A percentile compares a stretch with the other conserved stretches of the same genome.
These are phyloP conservation scores for Mesitornis unicolor DNA, from an alignment of 2,113 vertebrate species.

Conservation along the genomic window DNA sequence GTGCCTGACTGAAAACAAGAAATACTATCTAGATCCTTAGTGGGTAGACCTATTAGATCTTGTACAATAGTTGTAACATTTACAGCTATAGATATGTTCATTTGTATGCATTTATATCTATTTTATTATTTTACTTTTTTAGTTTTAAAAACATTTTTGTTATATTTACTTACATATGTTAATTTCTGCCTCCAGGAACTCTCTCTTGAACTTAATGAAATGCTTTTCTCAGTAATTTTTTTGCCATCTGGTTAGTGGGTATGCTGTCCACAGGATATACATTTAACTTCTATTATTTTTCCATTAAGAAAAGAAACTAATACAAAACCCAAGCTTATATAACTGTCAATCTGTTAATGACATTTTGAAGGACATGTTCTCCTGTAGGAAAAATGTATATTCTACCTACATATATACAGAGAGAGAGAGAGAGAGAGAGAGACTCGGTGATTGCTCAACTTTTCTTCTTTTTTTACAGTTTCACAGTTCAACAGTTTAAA, in stretches of 20 bases:
- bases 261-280: background rate
- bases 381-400: background rate
- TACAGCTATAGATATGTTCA: background rate
- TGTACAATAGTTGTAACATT: background rate
- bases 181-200: background rate
- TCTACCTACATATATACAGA: background rate
- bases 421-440: too few species aligned
- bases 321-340: background rate
- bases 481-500: background rate
- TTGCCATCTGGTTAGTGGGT: background rate
- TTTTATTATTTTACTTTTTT: too few species aligned
- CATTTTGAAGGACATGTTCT: background rate
- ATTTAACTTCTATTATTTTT: background rate
- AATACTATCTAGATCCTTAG: background rate
- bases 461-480: background rate
- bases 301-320: background rate
- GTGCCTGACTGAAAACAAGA: background rate
- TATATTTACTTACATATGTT: background rate
- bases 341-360: background rate
- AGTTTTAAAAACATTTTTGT: background rate
- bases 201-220: background rate
- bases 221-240: background rate
- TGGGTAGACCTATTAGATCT: background rate
- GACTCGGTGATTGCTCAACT: background rate
- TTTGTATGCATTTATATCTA: background rate